A percentile compares a stretch with the other conserved stretches of the same genome.
Conservation (phyloP, 64 coral and sea anemone genomes). For the Stichodactyla helianthus region DNA sequence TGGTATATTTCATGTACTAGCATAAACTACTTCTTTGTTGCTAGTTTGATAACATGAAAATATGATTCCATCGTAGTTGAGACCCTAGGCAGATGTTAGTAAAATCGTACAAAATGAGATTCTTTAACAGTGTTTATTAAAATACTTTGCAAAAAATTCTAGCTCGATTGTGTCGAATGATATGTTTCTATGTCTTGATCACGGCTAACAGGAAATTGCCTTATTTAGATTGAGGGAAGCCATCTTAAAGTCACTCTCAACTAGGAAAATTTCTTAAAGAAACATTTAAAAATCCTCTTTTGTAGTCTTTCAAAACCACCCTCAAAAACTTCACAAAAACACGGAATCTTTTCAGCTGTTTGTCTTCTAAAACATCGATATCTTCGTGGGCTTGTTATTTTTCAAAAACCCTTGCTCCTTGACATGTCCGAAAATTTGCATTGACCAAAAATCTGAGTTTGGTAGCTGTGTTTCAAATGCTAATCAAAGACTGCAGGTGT, state of each 20-base stretch:
- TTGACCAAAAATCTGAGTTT: conserved; percentile 31
- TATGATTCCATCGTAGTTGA: conserved; percentile 2
- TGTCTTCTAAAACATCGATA: background rate
- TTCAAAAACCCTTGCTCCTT: background rate
- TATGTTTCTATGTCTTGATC: background rate
- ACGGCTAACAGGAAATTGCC: conserved; percentile 4
- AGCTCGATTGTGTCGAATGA: background rate
- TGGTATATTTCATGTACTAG: conserved; percentile 1
- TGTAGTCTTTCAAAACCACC: background rate
- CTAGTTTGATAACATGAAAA: conserved; percentile 10
- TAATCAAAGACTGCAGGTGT: conserved; percentile 74
- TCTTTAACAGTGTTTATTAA: background rate
- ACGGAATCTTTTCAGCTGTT: background rate
- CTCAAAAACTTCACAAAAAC: background rate
- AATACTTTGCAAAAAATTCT: background rate
- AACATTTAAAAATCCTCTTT: background rate
- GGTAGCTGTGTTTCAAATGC: conserved; percentile 48
- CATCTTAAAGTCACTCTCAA: conserved; percentile 18
- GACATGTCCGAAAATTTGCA: conserved; percentile 22
- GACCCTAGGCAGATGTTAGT: background rate
- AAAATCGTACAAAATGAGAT: conserved; percentile 2
- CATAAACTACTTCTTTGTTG: conserved; percentile 3
- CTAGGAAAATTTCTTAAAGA: background rate
- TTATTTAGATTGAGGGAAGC: conserved; percentile 25
- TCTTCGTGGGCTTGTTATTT: conserved; percentile 6